A percentile compares a stretch with the other conserved stretches of the same genome.
Conservation (phyloP, 2,797 vertebrate genomes). For the Neosalanx taihuensis region DNA sequence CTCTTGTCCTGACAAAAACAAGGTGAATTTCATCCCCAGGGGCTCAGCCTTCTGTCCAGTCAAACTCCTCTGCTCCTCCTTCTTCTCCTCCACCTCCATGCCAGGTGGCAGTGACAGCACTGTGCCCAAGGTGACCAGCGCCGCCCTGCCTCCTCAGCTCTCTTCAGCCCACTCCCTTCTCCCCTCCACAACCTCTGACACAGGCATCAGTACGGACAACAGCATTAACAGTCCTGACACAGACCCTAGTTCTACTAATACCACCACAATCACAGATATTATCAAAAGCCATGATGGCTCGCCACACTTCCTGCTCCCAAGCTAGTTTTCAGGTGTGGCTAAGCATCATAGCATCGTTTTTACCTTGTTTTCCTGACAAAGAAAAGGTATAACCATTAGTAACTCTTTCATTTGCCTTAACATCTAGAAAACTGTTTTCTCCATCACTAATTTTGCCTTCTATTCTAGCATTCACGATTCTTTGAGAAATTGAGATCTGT, state of each 20-base stretch:
- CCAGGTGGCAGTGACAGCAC: slow-evolving; percentile 53
- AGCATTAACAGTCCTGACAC: slow-evolving; percentile 43
- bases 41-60: slow-evolving; percentile 98
- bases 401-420: neutral
- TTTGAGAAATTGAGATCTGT: slow-evolving; percentile 74
- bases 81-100: slow-evolving; percentile 72
- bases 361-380: slow-evolving; percentile 10
- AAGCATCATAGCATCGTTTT: neutral
- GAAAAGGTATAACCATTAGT: neutral
- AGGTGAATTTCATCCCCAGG: slow-evolving; percentile 95
- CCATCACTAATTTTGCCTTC: slow-evolving; percentile 57
- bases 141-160: slow-evolving; percentile 51
- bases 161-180: slow-evolving; percentile 69
- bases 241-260: slow-evolving; percentile 3
- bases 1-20: slow-evolving; percentile 98
- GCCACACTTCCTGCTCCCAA: slow-evolving; percentile 56
- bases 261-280: slow-evolving; percentile 67
- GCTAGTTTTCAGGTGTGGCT: slow-evolving; percentile 63
- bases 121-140: slow-evolving; percentile 54
- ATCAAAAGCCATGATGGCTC: slow-evolving; percentile 25
- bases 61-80: slow-evolving; percentile 86
- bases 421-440: slow-evolving; percentile 49
- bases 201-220: slow-evolving; percentile 35
- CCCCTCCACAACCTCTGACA: slow-evolving; percentile 40
- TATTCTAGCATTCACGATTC: slow-evolving; percentile 65